phyloP scores from a whole-genome alignment of 2,113 vertebrate species.

The Pelusios castaneus region DNA sequence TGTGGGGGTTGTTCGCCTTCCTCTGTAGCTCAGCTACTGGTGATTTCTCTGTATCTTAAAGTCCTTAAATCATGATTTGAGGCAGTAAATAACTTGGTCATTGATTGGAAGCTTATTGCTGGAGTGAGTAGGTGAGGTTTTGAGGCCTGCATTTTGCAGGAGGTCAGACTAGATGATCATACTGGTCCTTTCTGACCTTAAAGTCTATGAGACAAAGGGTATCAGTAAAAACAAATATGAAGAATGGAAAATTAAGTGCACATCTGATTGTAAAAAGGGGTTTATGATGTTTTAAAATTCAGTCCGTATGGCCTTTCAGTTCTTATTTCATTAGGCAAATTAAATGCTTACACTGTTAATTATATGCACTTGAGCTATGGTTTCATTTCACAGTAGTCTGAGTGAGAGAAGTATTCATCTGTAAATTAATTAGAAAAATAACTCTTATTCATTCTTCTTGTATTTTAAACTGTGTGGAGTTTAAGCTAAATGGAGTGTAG shows the following conservation, averaged over 20 bases:
- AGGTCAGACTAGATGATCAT: no score
- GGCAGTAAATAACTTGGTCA: no score
- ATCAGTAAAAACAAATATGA: neutral
- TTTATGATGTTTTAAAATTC: neutral
- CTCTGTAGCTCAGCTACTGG: no score
- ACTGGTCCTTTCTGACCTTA: no score
- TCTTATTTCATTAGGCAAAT: neutral
- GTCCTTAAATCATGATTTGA: no score
- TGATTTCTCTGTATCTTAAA: no score
- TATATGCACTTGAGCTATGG: neutral
- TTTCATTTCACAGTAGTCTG: neutral
- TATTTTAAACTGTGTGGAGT: neutral
- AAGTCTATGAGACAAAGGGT: neutral
- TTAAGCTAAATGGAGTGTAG: neutral
- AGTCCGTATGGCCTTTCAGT: accelerated
- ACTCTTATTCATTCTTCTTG: neutral
- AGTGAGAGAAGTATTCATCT: neutral
- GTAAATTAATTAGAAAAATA: neutral
- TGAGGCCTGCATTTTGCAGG: no score
- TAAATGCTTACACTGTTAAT: neutral
- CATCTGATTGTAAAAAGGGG: no score
- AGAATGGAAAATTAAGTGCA: no score
- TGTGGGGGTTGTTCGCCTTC: no score
- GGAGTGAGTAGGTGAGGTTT: no score
- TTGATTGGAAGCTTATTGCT: no score